A percentile compares a stretch with the other conserved stretches of the same genome.
Evolutionary conservation across 2,113 vertebrate genomes (phyloP).

Genomic region (Notothenia coriiceps): DNA sequence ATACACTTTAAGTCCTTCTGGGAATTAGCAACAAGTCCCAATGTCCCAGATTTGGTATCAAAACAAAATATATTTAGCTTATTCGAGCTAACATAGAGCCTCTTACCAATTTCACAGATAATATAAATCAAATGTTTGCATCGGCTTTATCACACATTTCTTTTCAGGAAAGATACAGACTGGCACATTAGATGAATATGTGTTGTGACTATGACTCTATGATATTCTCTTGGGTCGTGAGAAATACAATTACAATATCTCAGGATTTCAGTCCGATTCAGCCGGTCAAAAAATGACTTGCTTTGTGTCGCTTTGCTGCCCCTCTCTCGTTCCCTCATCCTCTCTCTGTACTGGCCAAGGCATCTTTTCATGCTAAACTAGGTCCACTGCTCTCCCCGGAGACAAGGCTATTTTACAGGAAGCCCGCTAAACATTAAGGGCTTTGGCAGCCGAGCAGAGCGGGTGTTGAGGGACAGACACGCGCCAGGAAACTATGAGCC

Average conservation of each 20-base stretch:
- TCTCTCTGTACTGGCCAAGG: slow-evolving; percentile 33
- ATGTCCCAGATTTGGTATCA: slow-evolving; percentile 62
- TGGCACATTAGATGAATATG: slow-evolving; percentile 1
- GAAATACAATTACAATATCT: slow-evolving; percentile 9
- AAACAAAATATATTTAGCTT: slow-evolving; percentile 68
- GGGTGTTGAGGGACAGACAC: slow-evolving; percentile 39
- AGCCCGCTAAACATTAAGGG: slow-evolving; percentile 65
- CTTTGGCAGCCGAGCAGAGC: slow-evolving; percentile 60
- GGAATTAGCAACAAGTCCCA: slow-evolving; percentile 49
- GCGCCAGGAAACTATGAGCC: slow-evolving; percentile 56
- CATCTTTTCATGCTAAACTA: slow-evolving; percentile 52
- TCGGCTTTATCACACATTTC: slow-evolving; percentile 13
- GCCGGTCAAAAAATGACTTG: slow-evolving; percentile 30
- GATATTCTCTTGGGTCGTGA: slow-evolving; percentile 23
- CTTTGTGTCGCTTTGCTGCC: slow-evolving; percentile 9
- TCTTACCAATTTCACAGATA: slow-evolving; percentile 2
- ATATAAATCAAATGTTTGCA: slow-evolving; percentile 24
- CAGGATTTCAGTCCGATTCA: slow-evolving; percentile 29
- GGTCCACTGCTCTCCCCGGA: slow-evolving; percentile 58
- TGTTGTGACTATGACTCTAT: slow-evolving; percentile 8
- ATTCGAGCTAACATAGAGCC: slow-evolving; percentile 14
- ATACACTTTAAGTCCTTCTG: slow-evolving; percentile 38
- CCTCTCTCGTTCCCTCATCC: slow-evolving; percentile 25
- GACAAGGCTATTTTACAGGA: slow-evolving; percentile 61
- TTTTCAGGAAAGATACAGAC: not conserved